Base-by-base conservation (phyloP, 1,140 invertebrate species). In the Propsilocerus akamusi region DNA sequence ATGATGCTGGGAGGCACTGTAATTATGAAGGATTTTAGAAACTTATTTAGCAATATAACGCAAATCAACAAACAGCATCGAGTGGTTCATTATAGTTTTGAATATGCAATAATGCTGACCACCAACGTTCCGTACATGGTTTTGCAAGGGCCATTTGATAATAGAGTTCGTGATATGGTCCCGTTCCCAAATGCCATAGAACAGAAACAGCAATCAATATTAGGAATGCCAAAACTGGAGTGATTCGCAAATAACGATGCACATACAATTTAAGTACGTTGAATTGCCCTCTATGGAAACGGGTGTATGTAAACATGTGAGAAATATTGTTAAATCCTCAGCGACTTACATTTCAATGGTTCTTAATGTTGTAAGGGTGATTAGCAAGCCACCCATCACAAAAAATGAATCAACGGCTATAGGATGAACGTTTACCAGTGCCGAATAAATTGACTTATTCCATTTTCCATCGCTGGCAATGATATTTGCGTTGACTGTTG, bases 1-100 rank as follows among this genome's bases (percentile, higher is more conserved):
- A 76, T 0, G 72, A 61, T 49, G 73, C 71, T 25, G 62, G 60
- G 46, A 76, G 59, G 52, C 74, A 77, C 74, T 77, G 58, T 6
- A 69, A 68, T n/a, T n/a, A n/a, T n/a, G n/a, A n/a, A n/a, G n/a
- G n/a, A n/a, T n/a, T n/a, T n/a, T n/a, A n/a, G n/a, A n/a, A n/a
- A n/a, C n/a, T n/a, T n/a, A n/a, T n/a, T n/a, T n/a, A n/a, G n/a
- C n/a, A n/a, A n/a, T n/a, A n/a, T n/a, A n/a, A n/a, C n/a, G n/a
- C 14, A 8, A 28, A n/a, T 25, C 25, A 3, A 50, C 49, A 22
- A 28, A 51, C 50, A 3, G 30, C 46, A 17, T 49, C 0, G 28
- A 34, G 14, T 57, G 52, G 14, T 37, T 59, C 59, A 0, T 62
- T 48, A 41, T 58, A 61, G 46, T 65, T 67, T 26, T 67, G 65